These are phyloP conservation scores for Lysandra coridon DNA, from an alignment of 2,888 invertebrate species.

Conservation along the genomic window DNA sequence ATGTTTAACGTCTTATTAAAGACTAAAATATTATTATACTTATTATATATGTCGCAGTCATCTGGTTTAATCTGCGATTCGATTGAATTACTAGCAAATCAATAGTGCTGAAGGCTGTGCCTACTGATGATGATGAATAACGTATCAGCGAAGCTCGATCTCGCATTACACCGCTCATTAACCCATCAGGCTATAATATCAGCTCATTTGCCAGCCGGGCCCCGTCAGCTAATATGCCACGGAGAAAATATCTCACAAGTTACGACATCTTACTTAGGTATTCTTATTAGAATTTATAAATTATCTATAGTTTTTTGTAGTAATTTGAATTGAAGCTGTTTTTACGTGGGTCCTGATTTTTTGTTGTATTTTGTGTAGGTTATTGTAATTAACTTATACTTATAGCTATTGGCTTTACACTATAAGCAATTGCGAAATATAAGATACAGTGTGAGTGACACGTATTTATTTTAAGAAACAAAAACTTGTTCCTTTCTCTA, in stretches of 20 bases:
- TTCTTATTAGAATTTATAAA: neutral
- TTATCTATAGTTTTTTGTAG: neutral
- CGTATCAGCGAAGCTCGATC: neutral
- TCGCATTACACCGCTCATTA: conserved; percentile 14
- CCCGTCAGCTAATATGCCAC: neutral
- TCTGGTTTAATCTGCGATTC: too few relatives aligned
- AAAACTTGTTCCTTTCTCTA: too few relatives aligned
- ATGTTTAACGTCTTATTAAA: too few relatives aligned
- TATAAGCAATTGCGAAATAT: too few relatives aligned
- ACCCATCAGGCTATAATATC: conserved; percentile 6
- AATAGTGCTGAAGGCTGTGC: neutral
- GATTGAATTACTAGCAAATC: neutral
- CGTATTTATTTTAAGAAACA: too few relatives aligned
- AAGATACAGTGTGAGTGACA: too few relatives aligned
- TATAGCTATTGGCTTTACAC: too few relatives aligned
- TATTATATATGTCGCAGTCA: too few relatives aligned
- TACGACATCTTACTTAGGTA: neutral
- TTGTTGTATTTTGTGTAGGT: too few relatives aligned
- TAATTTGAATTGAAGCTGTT: neutral
- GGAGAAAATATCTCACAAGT: neutral
- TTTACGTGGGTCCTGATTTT: too few relatives aligned
- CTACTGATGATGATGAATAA: neutral
- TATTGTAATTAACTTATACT: too few relatives aligned
- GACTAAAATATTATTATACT: too few relatives aligned
- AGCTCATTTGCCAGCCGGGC: neutral